phyloP scores from a whole-genome alignment of 2,888 invertebrate species.

The Emesis furor region DNA sequence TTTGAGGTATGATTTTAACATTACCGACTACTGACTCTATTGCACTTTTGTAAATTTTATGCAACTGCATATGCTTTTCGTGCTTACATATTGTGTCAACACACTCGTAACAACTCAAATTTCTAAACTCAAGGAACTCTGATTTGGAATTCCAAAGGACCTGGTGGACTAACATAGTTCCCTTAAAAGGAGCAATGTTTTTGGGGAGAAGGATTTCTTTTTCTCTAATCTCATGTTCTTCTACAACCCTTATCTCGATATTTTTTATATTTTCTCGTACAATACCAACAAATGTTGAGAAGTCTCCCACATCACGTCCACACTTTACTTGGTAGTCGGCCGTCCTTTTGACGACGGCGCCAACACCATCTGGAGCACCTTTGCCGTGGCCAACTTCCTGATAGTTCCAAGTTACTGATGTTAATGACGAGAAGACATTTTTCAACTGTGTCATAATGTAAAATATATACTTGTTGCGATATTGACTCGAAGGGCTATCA shows the following conservation, averaged over 20 bases:
- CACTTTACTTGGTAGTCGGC: constrained; percentile 2
- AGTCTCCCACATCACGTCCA: constrained; percentile 17
- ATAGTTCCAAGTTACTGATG: too few species aligned
- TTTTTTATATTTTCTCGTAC: constrained; percentile 30
- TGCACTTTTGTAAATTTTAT: constrained; percentile 47
- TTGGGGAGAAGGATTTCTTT: constrained; percentile 34
- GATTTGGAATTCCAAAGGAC: constrained; percentile 31
- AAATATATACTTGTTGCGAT: too few species aligned
- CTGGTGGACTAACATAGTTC: constrained; percentile 43
- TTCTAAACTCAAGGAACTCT: constrained; percentile 41
- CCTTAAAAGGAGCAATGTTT: constrained; percentile 35
- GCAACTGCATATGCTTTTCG: constrained; percentile 51
- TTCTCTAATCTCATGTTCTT: constrained; percentile 39
- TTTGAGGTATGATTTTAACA: constrained; percentile 39
- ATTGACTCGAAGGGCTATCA: too few species aligned
- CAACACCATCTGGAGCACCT: too few species aligned
- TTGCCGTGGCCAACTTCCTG: too few species aligned
- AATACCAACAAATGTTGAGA: constrained; percentile 31
- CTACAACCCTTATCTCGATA: constrained; percentile 30
- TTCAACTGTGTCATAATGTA: too few species aligned
- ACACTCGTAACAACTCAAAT: constrained; percentile 38
- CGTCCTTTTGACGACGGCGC: too few species aligned
- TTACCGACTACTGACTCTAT: constrained; percentile 40
- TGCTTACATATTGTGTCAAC: constrained; percentile 38
- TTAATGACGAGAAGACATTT: too few species aligned